A percentile compares a stretch with the other conserved stretches of the same genome.
These are phyloP conservation scores for Phenganax subtilis DNA, from an alignment of 92 coral and sea anemone genomes.

Conservation along the genomic window DNA sequence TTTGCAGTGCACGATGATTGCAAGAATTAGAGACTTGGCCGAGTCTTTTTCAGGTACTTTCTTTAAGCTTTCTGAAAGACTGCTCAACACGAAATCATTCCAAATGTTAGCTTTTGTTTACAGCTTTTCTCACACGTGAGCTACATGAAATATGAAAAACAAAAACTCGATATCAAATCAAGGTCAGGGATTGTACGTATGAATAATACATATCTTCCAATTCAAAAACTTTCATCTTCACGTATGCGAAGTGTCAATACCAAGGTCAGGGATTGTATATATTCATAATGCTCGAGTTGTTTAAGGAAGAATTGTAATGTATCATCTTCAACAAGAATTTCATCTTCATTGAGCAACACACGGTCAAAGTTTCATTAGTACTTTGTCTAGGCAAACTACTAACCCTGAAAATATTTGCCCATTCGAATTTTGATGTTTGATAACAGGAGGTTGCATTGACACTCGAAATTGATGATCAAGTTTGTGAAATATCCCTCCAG, in stretches of 20 bases:
- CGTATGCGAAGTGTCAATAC: no score
- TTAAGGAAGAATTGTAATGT: no score
- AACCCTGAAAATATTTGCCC: slow-evolving; percentile 15
- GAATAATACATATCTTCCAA: no score
- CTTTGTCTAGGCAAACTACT: neutral
- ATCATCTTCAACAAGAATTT: no score
- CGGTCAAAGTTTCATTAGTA: no score
- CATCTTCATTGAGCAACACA: no score
- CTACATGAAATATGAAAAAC: neutral
- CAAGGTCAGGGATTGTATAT: no score
- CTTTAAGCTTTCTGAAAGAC: neutral
- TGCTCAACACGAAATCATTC: neutral
- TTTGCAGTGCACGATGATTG: no score
- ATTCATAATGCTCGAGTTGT: no score
- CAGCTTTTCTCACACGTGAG: neutral
- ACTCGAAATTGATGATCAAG: slow-evolving; percentile 77
- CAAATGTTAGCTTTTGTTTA: neutral
- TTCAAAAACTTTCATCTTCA: no score
- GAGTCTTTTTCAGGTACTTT: neutral
- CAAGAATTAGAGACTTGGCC: no score
- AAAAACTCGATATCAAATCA: neutral
- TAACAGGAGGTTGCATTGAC: slow-evolving; percentile 52
- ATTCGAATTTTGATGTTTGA: slow-evolving; percentile 34
- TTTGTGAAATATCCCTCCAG: slow-evolving; percentile 86
- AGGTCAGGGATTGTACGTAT: neutral